A percentile compares a stretch with the other conserved stretches of the same genome.
phyloP scores from a whole-genome alignment of 2,888 invertebrate genomes.

The Helobdella robusta region DNA sequence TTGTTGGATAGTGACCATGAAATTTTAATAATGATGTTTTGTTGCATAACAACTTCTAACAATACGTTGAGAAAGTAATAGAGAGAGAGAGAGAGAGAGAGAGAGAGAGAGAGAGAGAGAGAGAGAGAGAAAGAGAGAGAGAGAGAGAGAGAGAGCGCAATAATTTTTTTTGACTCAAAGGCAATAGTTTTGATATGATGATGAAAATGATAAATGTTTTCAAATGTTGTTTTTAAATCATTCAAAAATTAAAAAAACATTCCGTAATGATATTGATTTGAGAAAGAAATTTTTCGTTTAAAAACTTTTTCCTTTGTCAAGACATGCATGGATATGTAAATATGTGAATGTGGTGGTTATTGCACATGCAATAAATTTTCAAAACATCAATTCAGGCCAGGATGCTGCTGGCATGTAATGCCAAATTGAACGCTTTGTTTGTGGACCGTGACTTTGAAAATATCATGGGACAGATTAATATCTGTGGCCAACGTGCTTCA shows the following conservation, averaged over 20 bases:
- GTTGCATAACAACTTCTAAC: too few species aligned
- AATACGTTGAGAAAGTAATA: too few species aligned
- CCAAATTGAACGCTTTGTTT: conserved; percentile 5
- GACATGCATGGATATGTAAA: too few species aligned
- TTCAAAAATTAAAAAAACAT: not conserved
- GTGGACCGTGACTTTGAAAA: conserved; percentile 13
- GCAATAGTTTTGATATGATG: not conserved
- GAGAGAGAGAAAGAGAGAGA: not conserved
- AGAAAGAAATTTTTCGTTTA: conserved; percentile 11
- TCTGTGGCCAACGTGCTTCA: conserved; percentile 7
- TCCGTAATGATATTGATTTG: not conserved
- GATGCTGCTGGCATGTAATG: too few species aligned
- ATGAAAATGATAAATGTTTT: not conserved
- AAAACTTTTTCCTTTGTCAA: not conserved
- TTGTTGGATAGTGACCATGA: too few species aligned
- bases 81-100: not conserved
- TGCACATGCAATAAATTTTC: too few species aligned
- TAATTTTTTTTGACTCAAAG: not conserved
- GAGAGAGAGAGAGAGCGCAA: too few species aligned
- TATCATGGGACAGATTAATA: conserved; percentile 1
- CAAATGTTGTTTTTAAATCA: not conserved
- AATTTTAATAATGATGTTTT: too few species aligned
- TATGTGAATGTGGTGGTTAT: too few species aligned
- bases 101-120: conserved; percentile 2
- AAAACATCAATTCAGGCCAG: too few species aligned